Conservation (phyloP, 2,888 invertebrate species). For the Leucophenga montana region DNA sequence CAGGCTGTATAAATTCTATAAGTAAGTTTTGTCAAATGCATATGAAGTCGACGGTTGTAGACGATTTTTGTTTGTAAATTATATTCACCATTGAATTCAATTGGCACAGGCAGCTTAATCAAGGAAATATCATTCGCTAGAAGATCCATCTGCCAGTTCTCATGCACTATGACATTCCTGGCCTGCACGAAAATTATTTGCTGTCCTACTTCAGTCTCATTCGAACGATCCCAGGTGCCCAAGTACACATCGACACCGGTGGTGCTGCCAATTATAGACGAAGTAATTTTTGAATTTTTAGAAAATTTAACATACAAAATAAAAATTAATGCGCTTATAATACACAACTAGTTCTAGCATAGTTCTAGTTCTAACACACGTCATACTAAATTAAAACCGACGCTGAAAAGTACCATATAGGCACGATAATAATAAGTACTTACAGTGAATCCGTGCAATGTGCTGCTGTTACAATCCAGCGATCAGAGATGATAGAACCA, state of each 20-base stretch:
- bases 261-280: constrained; percentile 27
- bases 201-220: constrained; percentile 54
- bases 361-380: no score
- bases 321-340: no score
- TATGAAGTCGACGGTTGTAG: no score
- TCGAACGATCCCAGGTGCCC: constrained; percentile 60
- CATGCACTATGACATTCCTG: constrained; percentile 67
- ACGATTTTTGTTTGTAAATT: no score
- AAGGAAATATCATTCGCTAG: constrained; percentile 73
- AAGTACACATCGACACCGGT: constrained; percentile 62
- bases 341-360: no score
- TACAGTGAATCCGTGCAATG: constrained; percentile 63
- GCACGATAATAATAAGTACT: no score
- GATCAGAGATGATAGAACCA: constrained; percentile 63
- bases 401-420: no score
- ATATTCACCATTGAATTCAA: constrained; percentile 70
- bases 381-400: no score
- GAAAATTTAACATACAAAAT: neutral
- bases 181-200: constrained; percentile 53
- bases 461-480: constrained; percentile 69
- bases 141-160: constrained; percentile 62
- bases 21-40: no score
- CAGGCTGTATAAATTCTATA: constrained; percentile 53
- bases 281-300: no score
- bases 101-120: constrained; percentile 69